These are phyloP conservation scores for Sibirionetta formosa DNA, from an alignment of 2,797 vertebrate genomes.

Conservation along the genomic window DNA sequence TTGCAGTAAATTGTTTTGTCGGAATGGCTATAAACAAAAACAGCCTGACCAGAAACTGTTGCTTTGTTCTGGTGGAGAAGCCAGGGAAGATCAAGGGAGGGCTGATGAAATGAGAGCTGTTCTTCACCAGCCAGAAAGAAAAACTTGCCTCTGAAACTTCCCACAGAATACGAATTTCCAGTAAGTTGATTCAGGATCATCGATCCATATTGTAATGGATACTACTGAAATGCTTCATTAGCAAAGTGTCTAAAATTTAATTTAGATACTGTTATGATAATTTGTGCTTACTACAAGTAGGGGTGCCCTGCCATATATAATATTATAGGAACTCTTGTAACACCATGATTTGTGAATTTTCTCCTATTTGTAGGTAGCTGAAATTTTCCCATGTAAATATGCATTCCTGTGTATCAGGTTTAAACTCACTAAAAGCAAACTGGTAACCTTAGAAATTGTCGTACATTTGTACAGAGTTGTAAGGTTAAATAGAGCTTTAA, in stretches of 20 bases:
- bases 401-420: background rate
- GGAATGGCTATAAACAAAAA: background rate
- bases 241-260: background rate
- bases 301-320: background rate
- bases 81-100: background rate
- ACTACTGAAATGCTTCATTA: background rate
- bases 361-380: background rate
- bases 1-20: background rate
- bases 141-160: background rate
- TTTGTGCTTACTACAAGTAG: background rate
- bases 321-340: background rate
- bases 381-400: background rate
- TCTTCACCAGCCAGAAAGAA: background rate
- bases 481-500: background rate
- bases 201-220: background rate
- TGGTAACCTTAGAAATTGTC: background rate
- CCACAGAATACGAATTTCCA: background rate
- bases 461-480: background rate
- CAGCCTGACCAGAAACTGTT: background rate
- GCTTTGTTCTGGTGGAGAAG: background rate
- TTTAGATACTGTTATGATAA: background rate
- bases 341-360: accelerated
- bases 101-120: background rate
- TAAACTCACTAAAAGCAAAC: background rate
- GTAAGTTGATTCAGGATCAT: background rate